Evolutionary conservation across 30 jellyfish, hydroid and myxozoan species (phyloP), one percentile per base, ranked within the genome.

Genomic region (Aurelia aurita complex sp. Pacific): DNA sequence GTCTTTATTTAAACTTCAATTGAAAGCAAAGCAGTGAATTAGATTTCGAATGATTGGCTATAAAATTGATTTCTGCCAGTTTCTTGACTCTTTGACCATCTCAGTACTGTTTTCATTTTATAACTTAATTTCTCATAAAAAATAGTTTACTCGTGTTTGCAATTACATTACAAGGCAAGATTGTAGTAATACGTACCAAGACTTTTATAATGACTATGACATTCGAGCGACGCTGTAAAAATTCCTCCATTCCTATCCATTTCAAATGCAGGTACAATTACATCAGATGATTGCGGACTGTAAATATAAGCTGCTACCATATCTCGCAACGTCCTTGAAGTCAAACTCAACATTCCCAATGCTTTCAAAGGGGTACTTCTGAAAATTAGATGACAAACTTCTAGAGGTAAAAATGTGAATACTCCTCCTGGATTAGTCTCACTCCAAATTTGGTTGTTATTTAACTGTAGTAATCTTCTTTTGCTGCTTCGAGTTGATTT

Each of bases 281-380:
- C 59, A 2, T 70, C 89, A 32, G 96, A 59, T 8, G 95, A 85
- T 67, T 86, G 93, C 8, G 93, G 65, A 63, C 98, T 87, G 88
- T 87, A 88, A 33, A 92, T 62, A 67, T 74, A 92, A 67, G 71
- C 70, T 19, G 87, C 85, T 23, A 92, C 97, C 75, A 72, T 59
- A 72, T 92, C 88, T 68, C 98, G 88, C 67, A 92, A 32, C 1
- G 62, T 74, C 71, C 92, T 92, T 81, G 98, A 92, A n/a, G 97
- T 75, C 57, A 92, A 73, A 60, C 97, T 92, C 65, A 87, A 76
- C 40, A 68, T 68, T 18, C 98, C 98, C 73, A 92, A 69, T 3
- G 91, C 89, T 62, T 70, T 66, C 23, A 92, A 69, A 5, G 96
- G 89, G 32, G 87, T 81, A 17, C 80, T 51, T 29, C 64, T 82